Conservation (phyloP, 2,888 invertebrate genomes). For the Nesidiocoris tenuis region DNA sequence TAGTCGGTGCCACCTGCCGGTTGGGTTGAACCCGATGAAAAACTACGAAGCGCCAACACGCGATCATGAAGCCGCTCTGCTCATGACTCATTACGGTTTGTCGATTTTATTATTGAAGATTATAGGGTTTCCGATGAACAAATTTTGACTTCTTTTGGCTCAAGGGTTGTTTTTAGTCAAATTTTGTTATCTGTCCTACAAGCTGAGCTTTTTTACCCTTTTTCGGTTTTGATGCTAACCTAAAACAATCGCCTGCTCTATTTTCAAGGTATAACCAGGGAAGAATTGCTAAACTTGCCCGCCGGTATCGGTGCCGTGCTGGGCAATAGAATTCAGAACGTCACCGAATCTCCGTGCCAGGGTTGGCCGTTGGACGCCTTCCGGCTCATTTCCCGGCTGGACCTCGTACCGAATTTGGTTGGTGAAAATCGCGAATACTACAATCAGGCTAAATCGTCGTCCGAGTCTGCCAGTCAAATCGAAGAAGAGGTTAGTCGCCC, state of each 20-base stretch:
- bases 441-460: slow-evolving; percentile 17
- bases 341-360: slow-evolving; percentile 69
- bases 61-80: slow-evolving; percentile 56
- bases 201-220: too few species aligned
- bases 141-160: too few species aligned
- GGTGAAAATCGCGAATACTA: slow-evolving; percentile 27
- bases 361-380: slow-evolving; percentile 73
- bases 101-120: slow-evolving; percentile 2
- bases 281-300: slow-evolving; percentile 70
- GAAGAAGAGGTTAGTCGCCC: background rate
- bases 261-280: slow-evolving; percentile 64
- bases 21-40: background rate
- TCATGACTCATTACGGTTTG: slow-evolving; percentile 60
- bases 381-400: slow-evolving; percentile 69
- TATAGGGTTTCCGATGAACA: too few species aligned
- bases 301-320: slow-evolving; percentile 69
- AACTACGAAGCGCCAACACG: slow-evolving; percentile 37
- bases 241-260: too few species aligned
- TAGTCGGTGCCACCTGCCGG: slow-evolving; percentile 50
- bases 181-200: too few species aligned
- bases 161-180: too few species aligned
- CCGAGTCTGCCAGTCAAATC: background rate
- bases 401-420: slow-evolving; percentile 57
- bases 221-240: too few species aligned
- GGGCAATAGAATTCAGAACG: slow-evolving; percentile 67